Base-by-base conservation (phyloP, 1,140 invertebrate species). In the Vanessa atalanta region DNA sequence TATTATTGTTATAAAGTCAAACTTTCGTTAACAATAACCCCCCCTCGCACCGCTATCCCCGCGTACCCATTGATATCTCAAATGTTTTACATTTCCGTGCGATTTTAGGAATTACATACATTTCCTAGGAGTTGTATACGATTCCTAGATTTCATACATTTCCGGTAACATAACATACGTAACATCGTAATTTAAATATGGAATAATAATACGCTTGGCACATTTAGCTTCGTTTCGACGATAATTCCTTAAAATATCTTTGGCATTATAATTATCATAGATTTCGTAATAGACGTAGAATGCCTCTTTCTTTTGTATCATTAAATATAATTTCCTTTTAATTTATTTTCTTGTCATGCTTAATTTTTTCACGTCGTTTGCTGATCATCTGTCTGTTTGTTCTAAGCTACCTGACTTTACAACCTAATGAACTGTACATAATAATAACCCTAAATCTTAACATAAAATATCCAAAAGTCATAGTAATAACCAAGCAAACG, bases 311-410 rank as follows among this genome's bases (percentile, higher is more conserved):
- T 60, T 37, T 23, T 31, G 31, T 20, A 13, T 61, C 14, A 7
- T 15, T 14, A 31, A 37, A 31, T 13, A 60, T 11, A 14, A 7
- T 37, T 15, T 61, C 0, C 13, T 37, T 37, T 31, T 31, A 37
- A 12, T 37, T 60, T 31, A 60, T 26, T 66, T 50, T 48, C 12
- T 68, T 60, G 47, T 23, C 9, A 57, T 60, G 65, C 65, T 48
- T 57, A 16, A 26, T 43, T n/a, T 47, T 9, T 51, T 43, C 43
- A n/a, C 51, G 48, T 43, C 11, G 47, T 73, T 69, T 48, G 72
- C 66, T 60, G 66, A 55, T 74, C 72, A 74, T 74, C 72, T 74
- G 72, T 69, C 72, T 74, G 72, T 61, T 73, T 74, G 72, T 65
- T 53, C 72, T 67, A 26, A 74, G 60, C 72, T 74, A 74, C 72